Base-by-base conservation (phyloP, 2,888 invertebrate species). In the Leptinotarsa peninsularis region DNA sequence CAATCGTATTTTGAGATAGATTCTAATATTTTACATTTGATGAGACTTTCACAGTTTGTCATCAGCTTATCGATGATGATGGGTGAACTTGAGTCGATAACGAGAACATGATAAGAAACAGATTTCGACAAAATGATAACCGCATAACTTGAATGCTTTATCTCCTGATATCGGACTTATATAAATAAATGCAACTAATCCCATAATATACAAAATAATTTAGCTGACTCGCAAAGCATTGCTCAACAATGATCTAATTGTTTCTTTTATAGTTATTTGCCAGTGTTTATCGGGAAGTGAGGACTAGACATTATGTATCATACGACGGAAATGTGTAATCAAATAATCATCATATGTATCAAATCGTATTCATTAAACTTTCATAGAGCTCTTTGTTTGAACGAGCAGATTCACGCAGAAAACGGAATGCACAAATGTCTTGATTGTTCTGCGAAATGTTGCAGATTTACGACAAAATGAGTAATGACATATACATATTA, bases 291-390 rank as follows among this genome's bases (percentile, higher is more conserved):
- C 23, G 58, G 58, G 58, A 58, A 58, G 23, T 58, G 58, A 58
- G 58, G 23, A 58, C 58, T 58, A 58, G 58, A 58, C 23, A 14
- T 58, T 58, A 58, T 58, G 18, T 58, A 58, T 58, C 58, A 23
- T 58, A 21, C 58, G 21, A 58, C 58, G 58, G 58, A 58, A 58
- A 58, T 58, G 58, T 58, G 21, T 58, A 58, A 58, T 58, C 58
- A 58, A 23, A 58, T 58, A 23, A 58, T 58, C 58, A 58, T 58
- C 58, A 23, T 23, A 58, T 58, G 15, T 58, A 58, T 58, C 58
- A 58, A 23, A 58, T 58, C 23, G 23, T 23, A 58, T 23, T 58
- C 23, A 58, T 58, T 58, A 21, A 13, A 21, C 14, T 14, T 14
- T 23, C 17, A 52, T 58, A 23, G 21, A 58, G 23, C 18, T 58